phyloP scores from a whole-genome alignment of 2,113 vertebrate genomes.

The Gymnarchus niloticus region DNA sequence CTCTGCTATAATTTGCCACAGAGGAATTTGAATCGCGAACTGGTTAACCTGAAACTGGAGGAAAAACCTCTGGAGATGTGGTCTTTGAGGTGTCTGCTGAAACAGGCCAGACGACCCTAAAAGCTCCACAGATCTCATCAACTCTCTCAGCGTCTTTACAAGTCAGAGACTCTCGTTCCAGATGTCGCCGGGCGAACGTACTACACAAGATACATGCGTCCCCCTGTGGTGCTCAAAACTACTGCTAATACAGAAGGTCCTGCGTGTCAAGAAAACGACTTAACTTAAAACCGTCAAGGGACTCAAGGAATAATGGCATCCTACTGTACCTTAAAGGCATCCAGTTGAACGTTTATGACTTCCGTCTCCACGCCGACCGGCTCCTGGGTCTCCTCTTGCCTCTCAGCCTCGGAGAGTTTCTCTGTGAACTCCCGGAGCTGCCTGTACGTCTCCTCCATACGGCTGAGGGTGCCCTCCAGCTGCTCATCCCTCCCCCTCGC shows the following conservation, averaged over 20 bases:
- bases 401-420: constrained; percentile 66
- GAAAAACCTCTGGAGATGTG: not conserved
- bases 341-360: constrained; percentile 86
- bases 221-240: not conserved
- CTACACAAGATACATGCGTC: not conserved
- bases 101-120: too few species aligned
- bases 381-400: constrained; percentile 83
- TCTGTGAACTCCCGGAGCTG: constrained; percentile 66
- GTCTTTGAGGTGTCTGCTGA: not conserved
- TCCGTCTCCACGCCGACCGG: constrained; percentile 91
- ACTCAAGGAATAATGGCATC: constrained; percentile 27
- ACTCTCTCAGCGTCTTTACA: not conserved
- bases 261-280: not conserved
- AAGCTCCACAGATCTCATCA: not conserved
- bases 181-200: not conserved
- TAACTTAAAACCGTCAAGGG: constrained; percentile 7
- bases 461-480: constrained; percentile 65
- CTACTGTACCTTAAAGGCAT: constrained; percentile 80
- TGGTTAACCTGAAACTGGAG: not conserved
- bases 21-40: not conserved
- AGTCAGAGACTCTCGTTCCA: not conserved
- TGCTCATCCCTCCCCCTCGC: constrained; percentile 74
- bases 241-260: not conserved
- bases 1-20: not conserved
- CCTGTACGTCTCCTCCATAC: constrained; percentile 73